Conservation (phyloP, 2,113 vertebrate species). For the Sisor rabdophorus region DNA sequence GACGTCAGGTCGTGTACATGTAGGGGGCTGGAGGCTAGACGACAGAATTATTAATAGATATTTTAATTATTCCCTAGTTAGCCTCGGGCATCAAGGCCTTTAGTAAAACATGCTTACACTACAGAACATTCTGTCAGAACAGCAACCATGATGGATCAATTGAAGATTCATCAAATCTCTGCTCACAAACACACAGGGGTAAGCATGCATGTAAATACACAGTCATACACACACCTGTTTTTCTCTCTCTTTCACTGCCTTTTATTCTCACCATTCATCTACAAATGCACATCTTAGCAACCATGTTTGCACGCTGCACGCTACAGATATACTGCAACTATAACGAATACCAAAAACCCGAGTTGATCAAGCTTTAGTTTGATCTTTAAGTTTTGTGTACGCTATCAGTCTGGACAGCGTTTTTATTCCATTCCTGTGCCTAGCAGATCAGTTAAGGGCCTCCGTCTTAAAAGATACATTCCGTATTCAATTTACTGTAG, state of each 20-base stretch:
- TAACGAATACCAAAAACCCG: background rate
- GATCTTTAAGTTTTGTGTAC: constrained; percentile 3
- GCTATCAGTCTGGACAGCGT: constrained; percentile 4
- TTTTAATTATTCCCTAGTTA: constrained; percentile 47
- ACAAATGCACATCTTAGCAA: constrained; percentile 25
- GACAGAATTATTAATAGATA: constrained; percentile 45
- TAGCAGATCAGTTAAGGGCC: constrained; percentile 63
- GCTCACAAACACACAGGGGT: constrained; percentile 38
- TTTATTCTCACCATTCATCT: constrained; percentile 47
- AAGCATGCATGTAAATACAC: constrained; percentile 38
- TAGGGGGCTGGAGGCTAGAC: constrained; percentile 21
- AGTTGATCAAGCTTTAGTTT: constrained; percentile 4
- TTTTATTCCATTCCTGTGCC: constrained; percentile 47
- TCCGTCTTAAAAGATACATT: constrained; percentile 58
- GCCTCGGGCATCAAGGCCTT: constrained; percentile 39
- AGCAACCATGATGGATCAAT: constrained; percentile 47
- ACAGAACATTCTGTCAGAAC: constrained; percentile 41
- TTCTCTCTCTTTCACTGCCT: constrained; percentile 42
- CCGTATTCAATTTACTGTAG: constrained; percentile 57
- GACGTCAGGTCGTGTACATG: constrained; percentile 24
- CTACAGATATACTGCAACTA: background rate
- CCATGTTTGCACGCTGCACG: constrained; percentile 14
- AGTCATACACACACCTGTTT: constrained; percentile 39
- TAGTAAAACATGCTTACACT: constrained; percentile 46
- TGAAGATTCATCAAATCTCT: constrained; percentile 58